phyloP scores from a whole-genome alignment of 2,888 invertebrate species.

The Pachydiplax longipennis region DNA sequence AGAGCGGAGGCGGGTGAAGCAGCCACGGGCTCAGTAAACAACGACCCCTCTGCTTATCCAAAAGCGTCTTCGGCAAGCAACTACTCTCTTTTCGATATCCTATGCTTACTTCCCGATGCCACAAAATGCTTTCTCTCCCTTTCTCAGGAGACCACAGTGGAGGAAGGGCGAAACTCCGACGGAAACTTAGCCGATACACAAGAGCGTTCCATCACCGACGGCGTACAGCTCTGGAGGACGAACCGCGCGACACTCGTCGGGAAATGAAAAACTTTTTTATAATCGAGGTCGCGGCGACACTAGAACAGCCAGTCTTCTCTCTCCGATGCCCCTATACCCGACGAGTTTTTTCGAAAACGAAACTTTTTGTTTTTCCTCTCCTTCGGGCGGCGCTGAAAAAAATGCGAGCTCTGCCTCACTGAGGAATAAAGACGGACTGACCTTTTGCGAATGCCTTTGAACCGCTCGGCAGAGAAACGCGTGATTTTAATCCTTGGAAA shows the following conservation, averaged over 20 bases:
- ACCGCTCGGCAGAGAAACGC: background rate
- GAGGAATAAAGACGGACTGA: background rate
- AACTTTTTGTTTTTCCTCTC: background rate
- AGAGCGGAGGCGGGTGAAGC: conserved; percentile 9
- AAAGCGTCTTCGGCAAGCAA: background rate
- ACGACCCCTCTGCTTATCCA: background rate
- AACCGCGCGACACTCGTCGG: background rate
- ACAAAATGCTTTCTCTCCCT: background rate
- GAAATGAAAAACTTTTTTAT: background rate
- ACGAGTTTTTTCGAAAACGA: background rate
- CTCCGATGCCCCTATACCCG: background rate
- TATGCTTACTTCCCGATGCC: background rate
- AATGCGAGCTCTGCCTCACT: background rate
- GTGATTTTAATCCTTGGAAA: background rate
- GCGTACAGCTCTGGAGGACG: background rate
- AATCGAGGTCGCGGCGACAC: conserved; percentile 1
- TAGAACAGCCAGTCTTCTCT: background rate
- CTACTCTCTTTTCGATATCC: background rate
- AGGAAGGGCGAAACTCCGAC: background rate
- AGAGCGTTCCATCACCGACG: conserved; percentile 26
- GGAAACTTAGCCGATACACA: background rate
- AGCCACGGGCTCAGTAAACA: background rate
- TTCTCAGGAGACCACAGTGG: background rate
- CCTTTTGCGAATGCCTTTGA: background rate
- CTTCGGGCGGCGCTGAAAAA: background rate